Evolutionary conservation across 2,797 vertebrate genomes (phyloP).

Genomic region (Galagoides demidoff): DNA sequence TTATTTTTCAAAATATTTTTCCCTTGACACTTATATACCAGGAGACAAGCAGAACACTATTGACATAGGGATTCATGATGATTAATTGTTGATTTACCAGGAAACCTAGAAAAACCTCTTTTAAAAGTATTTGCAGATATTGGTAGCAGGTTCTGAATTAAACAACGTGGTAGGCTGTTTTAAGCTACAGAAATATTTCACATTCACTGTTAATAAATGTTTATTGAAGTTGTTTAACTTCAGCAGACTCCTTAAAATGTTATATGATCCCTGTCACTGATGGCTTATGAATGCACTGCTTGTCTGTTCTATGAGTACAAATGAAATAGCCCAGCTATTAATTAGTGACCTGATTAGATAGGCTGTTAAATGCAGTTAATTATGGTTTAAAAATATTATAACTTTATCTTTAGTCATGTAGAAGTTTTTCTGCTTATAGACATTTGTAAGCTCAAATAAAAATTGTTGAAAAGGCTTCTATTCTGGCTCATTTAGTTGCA

Average conservation of each 20-base stretch:
- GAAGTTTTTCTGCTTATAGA: not conserved
- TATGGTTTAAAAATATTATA: not conserved
- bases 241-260: not conserved
- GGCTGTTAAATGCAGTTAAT: not conserved
- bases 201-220: not conserved
- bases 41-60: not conserved
- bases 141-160: not conserved
- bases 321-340: not conserved
- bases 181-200: not conserved
- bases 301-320: not conserved
- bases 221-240: constrained; percentile 10
- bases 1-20: not conserved
- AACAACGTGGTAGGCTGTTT: not conserved
- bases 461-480: not conserved
- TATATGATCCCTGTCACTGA: not conserved
- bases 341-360: not conserved
- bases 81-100: not conserved
- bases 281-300: not conserved
- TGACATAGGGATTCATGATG: not conserved
- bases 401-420: not conserved
- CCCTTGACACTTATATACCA: not conserved
- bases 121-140: not conserved
- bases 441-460: not conserved
- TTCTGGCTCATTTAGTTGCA: not conserved
- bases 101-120: not conserved